Conservation (phyloP, 2,797 vertebrate species). For the Acipenser transmontanus region DNA sequence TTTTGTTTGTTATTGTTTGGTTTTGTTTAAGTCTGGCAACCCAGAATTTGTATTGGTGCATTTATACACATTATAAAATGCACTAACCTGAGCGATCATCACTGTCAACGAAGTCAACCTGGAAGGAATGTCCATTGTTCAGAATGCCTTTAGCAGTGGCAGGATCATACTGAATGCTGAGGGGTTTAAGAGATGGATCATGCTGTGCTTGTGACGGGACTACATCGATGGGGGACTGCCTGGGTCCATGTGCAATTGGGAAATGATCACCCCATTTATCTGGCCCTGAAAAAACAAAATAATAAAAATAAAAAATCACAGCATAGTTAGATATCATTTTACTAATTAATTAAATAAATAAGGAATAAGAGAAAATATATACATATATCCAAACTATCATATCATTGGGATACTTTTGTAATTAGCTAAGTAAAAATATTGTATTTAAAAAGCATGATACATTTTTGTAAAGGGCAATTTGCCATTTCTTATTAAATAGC, state of each 20-base stretch:
- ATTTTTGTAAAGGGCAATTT: too few relatives aligned
- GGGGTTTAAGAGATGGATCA: slow-evolving; percentile 68
- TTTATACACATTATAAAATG: neutral
- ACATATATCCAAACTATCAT: too few relatives aligned
- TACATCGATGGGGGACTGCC: slow-evolving; percentile 93
- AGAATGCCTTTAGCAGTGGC: slow-evolving; percentile 77
- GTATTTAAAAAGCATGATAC: too few relatives aligned
- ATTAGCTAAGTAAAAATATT: neutral
- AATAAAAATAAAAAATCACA: too few relatives aligned
- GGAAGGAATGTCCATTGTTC: slow-evolving; percentile 89
- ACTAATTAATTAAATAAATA: slow-evolving; percentile 1
- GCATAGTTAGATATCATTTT: neutral
- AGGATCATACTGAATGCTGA: slow-evolving; percentile 75
- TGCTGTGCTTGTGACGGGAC: slow-evolving; percentile 56
- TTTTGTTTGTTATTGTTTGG: too few relatives aligned
- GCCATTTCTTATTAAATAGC: too few relatives aligned
- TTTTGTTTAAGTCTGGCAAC: neutral
- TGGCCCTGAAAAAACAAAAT: slow-evolving; percentile 63
- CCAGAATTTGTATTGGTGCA: neutral
- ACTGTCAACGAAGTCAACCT: slow-evolving; percentile 81
- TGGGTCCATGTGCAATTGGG: slow-evolving; percentile 78
- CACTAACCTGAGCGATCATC: slow-evolving; percentile 82
- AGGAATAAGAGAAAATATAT: neutral
- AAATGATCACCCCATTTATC: slow-evolving; percentile 72
- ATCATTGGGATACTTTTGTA: neutral